phyloP scores from a whole-genome alignment of 92 coral and sea anemone genomes.

The Parazoanthus darwini region DNA sequence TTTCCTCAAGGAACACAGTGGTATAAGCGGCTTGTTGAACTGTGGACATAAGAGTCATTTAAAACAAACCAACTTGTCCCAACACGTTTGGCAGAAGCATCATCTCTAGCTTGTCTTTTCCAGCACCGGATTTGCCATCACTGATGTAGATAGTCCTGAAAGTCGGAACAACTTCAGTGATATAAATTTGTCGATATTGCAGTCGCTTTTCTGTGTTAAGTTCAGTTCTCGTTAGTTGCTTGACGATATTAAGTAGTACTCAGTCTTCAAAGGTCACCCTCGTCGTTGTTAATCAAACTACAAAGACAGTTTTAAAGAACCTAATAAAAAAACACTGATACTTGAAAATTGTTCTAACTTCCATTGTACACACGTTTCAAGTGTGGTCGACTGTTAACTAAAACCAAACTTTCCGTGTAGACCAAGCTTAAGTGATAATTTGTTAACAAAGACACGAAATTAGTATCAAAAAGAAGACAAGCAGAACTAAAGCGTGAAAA shows the following conservation, averaged over 20 bases:
- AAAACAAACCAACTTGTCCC: not conserved
- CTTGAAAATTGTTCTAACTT: not conserved
- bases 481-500: not conserved
- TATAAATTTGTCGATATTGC: not conserved
- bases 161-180: not conserved
- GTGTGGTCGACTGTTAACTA: not conserved
- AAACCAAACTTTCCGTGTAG: not conserved
- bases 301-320: not conserved
- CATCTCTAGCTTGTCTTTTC: not conserved
- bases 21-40: not conserved
- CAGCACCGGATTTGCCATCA: not conserved
- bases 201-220: not conserved
- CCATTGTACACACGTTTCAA: not conserved
- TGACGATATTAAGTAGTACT: not conserved
- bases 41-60: not conserved
- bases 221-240: constrained; percentile 16
- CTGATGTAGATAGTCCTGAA: not conserved
- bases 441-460: not conserved
- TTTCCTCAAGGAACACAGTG: not conserved
- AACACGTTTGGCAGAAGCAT: not conserved
- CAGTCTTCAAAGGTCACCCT: not conserved
- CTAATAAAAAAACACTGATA: not conserved
- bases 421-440: not conserved
- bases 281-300: not conserved
- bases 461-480: not conserved